Percentiles rank a stretch among this genome's conserved stretches.
Evolutionary conservation across 2,888 invertebrate genomes (phyloP).

Genomic region (Trilocha varians): DNA sequence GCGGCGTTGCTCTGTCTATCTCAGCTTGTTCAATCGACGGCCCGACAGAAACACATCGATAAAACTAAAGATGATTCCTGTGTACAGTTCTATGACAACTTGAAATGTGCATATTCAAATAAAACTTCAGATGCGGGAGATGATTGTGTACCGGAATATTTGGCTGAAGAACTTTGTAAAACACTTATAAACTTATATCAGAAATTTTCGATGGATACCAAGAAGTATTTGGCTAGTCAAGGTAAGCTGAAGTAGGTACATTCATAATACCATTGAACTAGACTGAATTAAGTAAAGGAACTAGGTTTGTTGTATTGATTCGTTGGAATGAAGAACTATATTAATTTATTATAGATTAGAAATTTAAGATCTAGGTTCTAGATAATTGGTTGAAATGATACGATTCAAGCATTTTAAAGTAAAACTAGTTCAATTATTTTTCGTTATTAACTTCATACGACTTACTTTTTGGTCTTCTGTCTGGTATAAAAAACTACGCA

Average conservation of each 20-base stretch:
- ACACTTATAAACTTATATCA: slow-evolving; percentile 38
- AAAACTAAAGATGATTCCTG: slow-evolving; percentile 29
- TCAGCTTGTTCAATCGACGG: slow-evolving; percentile 38
- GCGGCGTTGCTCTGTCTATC: slow-evolving; percentile 45
- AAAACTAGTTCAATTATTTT: no score
- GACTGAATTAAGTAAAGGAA: no score
- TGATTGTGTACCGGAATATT: slow-evolving; percentile 52
- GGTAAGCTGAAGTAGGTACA: slow-evolving; percentile 22
- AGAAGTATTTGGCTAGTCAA: slow-evolving; percentile 33
- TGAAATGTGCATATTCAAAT: slow-evolving; percentile 31
- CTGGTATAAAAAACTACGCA: no score
- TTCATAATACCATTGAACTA: not conserved
- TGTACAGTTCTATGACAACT: slow-evolving; percentile 35
- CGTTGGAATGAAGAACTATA: no score
- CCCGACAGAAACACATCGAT: slow-evolving; percentile 30
- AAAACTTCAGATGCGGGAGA: slow-evolving; percentile 14
- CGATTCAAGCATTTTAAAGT: no score
- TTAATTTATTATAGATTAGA: no score
- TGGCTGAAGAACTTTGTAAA: slow-evolving; percentile 49
- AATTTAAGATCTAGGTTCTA: no score
- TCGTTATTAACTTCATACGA: no score
- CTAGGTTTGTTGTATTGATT: no score
- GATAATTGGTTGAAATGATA: no score
- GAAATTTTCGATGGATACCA: slow-evolving; percentile 32
- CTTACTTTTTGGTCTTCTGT: no score